Evolutionary conservation across 2,797 vertebrate species (phyloP), one percentile per base, ranked within the genome.

Genomic region (Sciaenops ocellatus): DNA sequence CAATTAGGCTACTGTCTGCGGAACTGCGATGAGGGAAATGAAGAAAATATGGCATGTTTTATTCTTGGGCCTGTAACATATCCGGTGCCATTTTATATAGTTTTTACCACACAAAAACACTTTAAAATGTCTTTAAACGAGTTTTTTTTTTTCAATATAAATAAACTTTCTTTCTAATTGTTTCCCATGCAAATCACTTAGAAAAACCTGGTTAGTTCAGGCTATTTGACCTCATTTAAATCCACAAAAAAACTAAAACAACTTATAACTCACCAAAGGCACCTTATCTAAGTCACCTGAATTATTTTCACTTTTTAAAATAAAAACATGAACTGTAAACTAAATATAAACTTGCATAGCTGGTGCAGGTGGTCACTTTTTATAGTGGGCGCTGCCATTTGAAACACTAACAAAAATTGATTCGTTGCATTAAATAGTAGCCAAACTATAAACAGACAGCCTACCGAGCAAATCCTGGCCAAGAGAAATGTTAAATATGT

Each of bases 1-100:
- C 56, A 68, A 42, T 68, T 47, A 24, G n/a, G 52, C 56, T 56
- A 3, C 63, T 69, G 83, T 57, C 22, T 57, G 64, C 22, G 42
- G 1, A 44, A 42, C 11, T 71, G 17, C 22, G 20, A 46, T 17
- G n/a, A n/a, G 5, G 28, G 12, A 38, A 60, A 50, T 20, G 9
- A 22, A 34, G 50, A 48, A 68, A 61, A 42, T 9, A 6, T 46
- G 54, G 6, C 26, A 30, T 52, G 60, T 57, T 73, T 73, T 22
- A 46, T 69, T 73, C 2, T 34, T 28, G 47, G 67, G 64, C 52
- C 30, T 56, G 8, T 12, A 44, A 42, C 47, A 44, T 61, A 66
- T 28, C 6, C 15, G n/a, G 24, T 54, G 38, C 28, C 26, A 59
- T 47, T 28, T 65, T 8, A 63, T 4, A 12, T 3, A 42, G 2